These are phyloP conservation scores for Andrena minutula DNA, from an alignment of 2,888 invertebrate genomes.

Conservation along the genomic window DNA sequence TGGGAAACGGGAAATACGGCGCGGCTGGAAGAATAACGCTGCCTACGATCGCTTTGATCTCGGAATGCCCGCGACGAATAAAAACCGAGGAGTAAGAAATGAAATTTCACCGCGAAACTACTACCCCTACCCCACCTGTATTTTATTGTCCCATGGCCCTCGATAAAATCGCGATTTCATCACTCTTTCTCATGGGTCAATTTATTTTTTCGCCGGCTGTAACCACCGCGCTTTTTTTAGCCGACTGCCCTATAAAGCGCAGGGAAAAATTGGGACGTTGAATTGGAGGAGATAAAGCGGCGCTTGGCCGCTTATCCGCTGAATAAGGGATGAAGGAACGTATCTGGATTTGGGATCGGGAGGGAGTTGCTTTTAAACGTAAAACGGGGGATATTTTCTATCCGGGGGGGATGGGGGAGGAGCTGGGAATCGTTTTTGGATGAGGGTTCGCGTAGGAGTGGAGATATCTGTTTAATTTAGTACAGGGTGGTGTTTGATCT, in stretches of 20 bases:
- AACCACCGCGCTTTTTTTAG: too few relatives aligned
- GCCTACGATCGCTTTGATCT: background rate
- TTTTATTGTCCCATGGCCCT: background rate
- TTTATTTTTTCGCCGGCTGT: too few relatives aligned
- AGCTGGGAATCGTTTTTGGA: background rate
- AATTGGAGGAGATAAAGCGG: background rate
- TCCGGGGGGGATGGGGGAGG: background rate
- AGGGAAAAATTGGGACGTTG: background rate
- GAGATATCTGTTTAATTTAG: too few relatives aligned
- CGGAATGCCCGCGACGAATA: background rate
- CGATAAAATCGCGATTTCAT: background rate
- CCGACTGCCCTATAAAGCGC: too few relatives aligned
- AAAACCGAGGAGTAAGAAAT: background rate
- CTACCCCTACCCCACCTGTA: too few relatives aligned
- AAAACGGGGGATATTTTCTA: background rate
- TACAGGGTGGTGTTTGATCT: background rate
- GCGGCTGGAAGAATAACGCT: constrained; percentile 7
- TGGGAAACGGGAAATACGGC: constrained; percentile 7
- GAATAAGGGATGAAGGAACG: constrained; percentile 1
- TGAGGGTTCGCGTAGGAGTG: background rate
- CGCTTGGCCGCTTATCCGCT: background rate
- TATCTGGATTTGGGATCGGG: background rate
- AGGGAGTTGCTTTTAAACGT: background rate
- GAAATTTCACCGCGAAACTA: background rate
- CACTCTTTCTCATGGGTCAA: background rate